phyloP scores from a whole-genome alignment of 1,140 invertebrate genomes.

The Prorops nasuta region DNA sequence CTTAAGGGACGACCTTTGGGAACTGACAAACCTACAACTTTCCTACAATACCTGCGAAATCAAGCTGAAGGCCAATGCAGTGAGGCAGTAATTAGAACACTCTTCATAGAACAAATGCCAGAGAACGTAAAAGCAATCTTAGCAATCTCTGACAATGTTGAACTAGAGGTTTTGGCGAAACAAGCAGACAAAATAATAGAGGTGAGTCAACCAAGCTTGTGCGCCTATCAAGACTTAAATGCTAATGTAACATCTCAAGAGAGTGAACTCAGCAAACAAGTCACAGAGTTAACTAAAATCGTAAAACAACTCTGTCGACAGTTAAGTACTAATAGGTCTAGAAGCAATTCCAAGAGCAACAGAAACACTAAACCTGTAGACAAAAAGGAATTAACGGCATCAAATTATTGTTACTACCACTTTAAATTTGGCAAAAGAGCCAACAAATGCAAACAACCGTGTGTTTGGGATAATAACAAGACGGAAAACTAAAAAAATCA shows the following conservation, averaged over 20 bases:
- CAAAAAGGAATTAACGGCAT: background rate
- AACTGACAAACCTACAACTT: background rate
- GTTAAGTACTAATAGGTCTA: too few species aligned
- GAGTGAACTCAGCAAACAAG: background rate
- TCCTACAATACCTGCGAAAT: background rate
- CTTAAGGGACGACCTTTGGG: too few species aligned
- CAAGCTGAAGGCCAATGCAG: background rate
- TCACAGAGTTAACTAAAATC: background rate
- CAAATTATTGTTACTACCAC: background rate
- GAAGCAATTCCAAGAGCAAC: background rate
- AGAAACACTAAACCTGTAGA: background rate
- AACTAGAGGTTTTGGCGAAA: background rate
- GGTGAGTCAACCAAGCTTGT: background rate
- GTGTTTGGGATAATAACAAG: background rate
- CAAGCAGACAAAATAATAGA: conserved; percentile 1
- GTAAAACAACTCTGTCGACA: background rate
- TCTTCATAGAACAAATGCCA: background rate
- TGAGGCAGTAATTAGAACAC: background rate
- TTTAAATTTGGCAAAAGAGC: background rate
- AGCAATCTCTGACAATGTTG: background rate
- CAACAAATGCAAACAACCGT: background rate
- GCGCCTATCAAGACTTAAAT: background rate
- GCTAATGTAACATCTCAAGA: background rate
- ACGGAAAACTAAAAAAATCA: background rate
- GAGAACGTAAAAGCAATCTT: background rate